These are phyloP conservation scores for Porphyrio hochstetteri DNA, from an alignment of 2,113 vertebrate species.

Conservation along the genomic window DNA sequence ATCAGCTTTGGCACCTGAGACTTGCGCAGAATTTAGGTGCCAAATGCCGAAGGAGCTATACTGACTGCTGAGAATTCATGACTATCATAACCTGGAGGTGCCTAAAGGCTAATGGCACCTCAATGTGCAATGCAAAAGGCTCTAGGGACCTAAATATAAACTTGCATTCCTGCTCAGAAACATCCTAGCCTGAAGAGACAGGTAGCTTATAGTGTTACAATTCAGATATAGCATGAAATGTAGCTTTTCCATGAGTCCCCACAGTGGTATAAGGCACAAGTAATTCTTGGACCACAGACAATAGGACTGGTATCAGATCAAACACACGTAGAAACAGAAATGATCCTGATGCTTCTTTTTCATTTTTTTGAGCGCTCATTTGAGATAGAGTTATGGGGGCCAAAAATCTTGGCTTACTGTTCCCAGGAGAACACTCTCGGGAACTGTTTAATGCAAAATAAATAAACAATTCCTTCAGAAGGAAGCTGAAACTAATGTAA, in stretches of 20 bases:
- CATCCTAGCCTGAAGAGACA: slow-evolving; percentile 19
- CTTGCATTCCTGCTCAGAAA: slow-evolving; percentile 21
- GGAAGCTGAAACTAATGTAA: background rate
- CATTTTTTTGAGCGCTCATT: background rate
- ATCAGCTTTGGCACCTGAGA: slow-evolving; percentile 43
- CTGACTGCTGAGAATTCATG: slow-evolving; percentile 40
- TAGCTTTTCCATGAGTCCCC: background rate
- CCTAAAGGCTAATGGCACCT: slow-evolving; percentile 59
- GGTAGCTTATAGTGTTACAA: background rate
- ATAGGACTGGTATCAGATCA: background rate
- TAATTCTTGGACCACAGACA: background rate
- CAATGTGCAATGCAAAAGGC: slow-evolving; percentile 9
- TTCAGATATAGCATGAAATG: background rate
- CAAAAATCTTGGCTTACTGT: background rate
- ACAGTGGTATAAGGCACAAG: background rate
- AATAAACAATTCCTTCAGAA: background rate
- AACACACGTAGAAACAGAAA: background rate
- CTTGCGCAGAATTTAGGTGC: background rate
- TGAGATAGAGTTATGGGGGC: background rate
- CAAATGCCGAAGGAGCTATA: background rate
- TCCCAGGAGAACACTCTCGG: background rate
- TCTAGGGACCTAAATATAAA: slow-evolving; percentile 45
- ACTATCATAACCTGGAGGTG: slow-evolving; percentile 50
- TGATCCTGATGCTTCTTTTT: background rate
- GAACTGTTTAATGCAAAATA: background rate